phyloP scores from a whole-genome alignment of 2,888 invertebrate species.

The Dasypogon diadema region DNA sequence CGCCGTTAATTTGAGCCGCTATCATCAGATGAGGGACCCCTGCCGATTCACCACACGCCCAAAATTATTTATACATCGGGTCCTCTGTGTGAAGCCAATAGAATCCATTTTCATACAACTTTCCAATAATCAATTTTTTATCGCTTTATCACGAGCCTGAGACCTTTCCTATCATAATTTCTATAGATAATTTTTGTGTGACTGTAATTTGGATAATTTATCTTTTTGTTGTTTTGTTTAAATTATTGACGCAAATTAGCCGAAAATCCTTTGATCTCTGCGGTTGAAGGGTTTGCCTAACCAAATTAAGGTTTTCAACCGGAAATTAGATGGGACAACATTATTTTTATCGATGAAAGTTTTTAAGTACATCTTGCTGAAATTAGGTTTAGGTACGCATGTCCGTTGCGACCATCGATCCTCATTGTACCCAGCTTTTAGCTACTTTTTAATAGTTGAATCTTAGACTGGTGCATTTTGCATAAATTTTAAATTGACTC shows the following conservation, averaged over 20 bases:
- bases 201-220: constrained; percentile 23
- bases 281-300: background rate
- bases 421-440: too few relatives aligned
- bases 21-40: constrained; percentile 34
- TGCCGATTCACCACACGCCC: constrained; percentile 20
- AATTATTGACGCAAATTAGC: constrained; percentile 22
- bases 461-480: too few relatives aligned
- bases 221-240: constrained; percentile 40
- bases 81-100: background rate
- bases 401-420: too few relatives aligned
- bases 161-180: constrained; percentile 35
- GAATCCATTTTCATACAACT: background rate
- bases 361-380: too few relatives aligned
- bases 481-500: too few relatives aligned
- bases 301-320: background rate
- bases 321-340: constrained; percentile 1
- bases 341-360: too few relatives aligned
- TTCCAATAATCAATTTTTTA: constrained; percentile 26
- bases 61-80: constrained; percentile 25
- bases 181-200: constrained; percentile 11
- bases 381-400: too few relatives aligned
- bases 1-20: constrained; percentile 38
- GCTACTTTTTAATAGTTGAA: too few relatives aligned
- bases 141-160: background rate
- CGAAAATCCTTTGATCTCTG: constrained; percentile 2